Evolutionary conservation across 2,888 invertebrate species (phyloP), one percentile per base, ranked within the genome.

Genomic region (Mythimna impura): DNA sequence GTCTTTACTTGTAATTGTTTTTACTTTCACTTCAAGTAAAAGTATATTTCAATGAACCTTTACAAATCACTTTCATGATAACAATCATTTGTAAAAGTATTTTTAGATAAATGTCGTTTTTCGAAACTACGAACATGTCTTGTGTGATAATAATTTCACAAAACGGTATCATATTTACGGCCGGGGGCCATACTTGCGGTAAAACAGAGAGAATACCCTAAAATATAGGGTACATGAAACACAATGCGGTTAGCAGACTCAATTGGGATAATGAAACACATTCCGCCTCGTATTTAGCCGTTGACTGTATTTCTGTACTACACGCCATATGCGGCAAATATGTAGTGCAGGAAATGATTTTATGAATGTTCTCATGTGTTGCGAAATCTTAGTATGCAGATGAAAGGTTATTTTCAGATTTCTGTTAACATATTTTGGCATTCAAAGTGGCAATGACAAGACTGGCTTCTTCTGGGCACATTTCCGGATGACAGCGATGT

Each of bases 1-100:
- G 47, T 63, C 55, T 22, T n/a, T 22, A 43, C n/a, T 43, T 50
- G 17, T 17, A 9, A 52, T 61, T 25, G 54, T 43, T 43, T 62
- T 75, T 60, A 70, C 74, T 75, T 66, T 78, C 66, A 63, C 71
- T 66, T 30, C 30, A 61, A 80, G 65, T 62, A 66, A 80, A 52
- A 77, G 65, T 58, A 5, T 54, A 22, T 47, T 54, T 14, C 60
- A 36, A 54, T 69, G 43, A 22, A 62, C 34, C 25, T 14, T n/a
- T 34, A 71, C 50, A 25, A 34, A 70, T 58, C 40, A 40, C 30
- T 52, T 55, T 65, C 47, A 36, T 25, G 14, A 14, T 60, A 30
- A 1, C 2, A 62, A 63, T 57, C 36, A 36, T 50, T 55, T 57
- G 20, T 30, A n/a, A 43, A n/a, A n/a, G 7, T 8, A 30, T 3